Percentiles rank a stretch among this genome's conserved stretches.
Conservation (phyloP, 2,113 vertebrate genomes). For the Oreochromis niloticus region DNA sequence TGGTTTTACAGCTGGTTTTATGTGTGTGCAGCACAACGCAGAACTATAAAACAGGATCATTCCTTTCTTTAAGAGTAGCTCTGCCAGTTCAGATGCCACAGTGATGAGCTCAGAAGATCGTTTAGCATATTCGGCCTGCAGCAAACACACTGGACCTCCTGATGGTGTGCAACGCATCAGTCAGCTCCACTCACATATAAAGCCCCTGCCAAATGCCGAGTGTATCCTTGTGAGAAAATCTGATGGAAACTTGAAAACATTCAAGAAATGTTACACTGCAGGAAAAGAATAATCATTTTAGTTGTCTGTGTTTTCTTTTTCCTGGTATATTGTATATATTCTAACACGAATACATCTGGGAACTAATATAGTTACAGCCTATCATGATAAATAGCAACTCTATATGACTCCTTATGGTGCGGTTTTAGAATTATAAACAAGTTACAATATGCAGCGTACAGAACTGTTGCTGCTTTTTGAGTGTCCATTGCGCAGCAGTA, state of each 20-base stretch:
- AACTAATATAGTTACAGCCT: background rate
- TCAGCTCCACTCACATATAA: background rate
- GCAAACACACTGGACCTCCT: conserved; percentile 17
- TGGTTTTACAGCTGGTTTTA: background rate
- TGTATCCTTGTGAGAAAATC: background rate
- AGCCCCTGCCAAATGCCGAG: background rate
- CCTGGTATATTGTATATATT: background rate
- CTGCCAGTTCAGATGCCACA: background rate
- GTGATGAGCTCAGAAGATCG: background rate
- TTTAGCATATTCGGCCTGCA: conserved; percentile 25
- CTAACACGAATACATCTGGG: background rate
- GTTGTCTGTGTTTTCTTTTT: background rate
- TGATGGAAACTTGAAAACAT: background rate
- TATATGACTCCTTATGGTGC: background rate
- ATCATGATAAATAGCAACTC: background rate
- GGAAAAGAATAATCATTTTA: background rate
- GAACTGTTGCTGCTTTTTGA: background rate
- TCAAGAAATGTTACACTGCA: background rate
- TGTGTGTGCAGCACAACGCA: background rate
- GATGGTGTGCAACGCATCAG: conserved; percentile 2
- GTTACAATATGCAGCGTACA: background rate
- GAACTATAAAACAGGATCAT: background rate
- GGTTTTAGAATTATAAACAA: background rate
- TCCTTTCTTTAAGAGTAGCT: background rate
- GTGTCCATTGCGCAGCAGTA: background rate